Evolutionary conservation across 2,888 invertebrate species (phyloP).

Genomic region (Ryuthela nishihirai): DNA sequence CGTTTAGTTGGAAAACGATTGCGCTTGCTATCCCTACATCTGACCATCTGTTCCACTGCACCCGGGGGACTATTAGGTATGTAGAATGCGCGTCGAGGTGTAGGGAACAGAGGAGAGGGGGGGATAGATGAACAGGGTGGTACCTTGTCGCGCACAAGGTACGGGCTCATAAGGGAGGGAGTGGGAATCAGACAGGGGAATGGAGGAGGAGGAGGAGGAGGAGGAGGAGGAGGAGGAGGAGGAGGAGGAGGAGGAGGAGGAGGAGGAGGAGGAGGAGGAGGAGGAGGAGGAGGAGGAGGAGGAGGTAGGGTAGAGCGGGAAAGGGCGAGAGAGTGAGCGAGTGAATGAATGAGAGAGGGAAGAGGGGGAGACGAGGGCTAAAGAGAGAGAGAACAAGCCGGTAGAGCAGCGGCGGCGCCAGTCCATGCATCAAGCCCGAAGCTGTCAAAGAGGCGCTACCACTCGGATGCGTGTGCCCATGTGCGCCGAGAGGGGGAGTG

Average conservation of each 20-base stretch:
- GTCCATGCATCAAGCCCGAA: slow-evolving; percentile 31
- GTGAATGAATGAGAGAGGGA: slow-evolving; percentile 15
- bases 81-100: no score
- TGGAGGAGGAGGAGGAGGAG: slow-evolving; percentile 10
- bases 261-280: slow-evolving; percentile 10
- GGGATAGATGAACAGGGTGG: slow-evolving; percentile 1
- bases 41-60: slow-evolving; percentile 8
- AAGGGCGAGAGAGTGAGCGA: slow-evolving; percentile 12
- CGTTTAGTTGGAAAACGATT: no score
- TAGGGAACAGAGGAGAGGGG: no score
- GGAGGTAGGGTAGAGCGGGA: slow-evolving; percentile 1
- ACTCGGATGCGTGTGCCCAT: slow-evolving; percentile 25
- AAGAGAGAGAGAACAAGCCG: slow-evolving; percentile 15
- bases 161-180: not conserved
- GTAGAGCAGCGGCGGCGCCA: slow-evolving; percentile 10
- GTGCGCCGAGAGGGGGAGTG: slow-evolving; percentile 34
- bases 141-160: slow-evolving; percentile 1
- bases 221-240: slow-evolving; percentile 13
- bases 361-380: not conserved
- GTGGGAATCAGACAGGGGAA: slow-evolving; percentile 3
- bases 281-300: slow-evolving; percentile 7
- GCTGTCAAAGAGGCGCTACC: slow-evolving; percentile 10
- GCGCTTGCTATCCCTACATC: no score
- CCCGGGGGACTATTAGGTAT: slow-evolving; percentile 5
- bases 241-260: slow-evolving; percentile 8